A percentile compares a stretch with the other conserved stretches of the same genome.
Conservation (phyloP, 2,888 invertebrate species). For the Xanthia icteritia region DNA sequence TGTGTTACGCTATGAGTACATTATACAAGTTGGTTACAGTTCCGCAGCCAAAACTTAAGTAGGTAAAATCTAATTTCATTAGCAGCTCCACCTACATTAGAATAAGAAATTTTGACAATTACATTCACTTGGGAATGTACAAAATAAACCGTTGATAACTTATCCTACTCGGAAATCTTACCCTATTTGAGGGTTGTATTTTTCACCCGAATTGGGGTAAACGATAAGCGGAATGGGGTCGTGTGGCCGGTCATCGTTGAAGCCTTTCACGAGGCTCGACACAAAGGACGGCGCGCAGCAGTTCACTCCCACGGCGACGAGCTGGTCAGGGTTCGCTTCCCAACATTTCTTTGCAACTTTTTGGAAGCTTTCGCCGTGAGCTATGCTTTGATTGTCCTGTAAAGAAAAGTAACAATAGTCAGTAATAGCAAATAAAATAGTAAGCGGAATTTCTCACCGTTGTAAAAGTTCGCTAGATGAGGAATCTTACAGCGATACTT, state of each 20-base stretch:
- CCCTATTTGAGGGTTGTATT: slow-evolving; percentile 93
- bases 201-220: slow-evolving; percentile 98
- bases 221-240: slow-evolving; percentile 94
- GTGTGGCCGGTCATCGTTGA: slow-evolving; percentile 88
- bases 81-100: slow-evolving; percentile 39
- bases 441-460: slow-evolving; percentile 8
- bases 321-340: slow-evolving; percentile 92
- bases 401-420: slow-evolving; percentile 41
- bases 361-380: slow-evolving; percentile 95
- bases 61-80: slow-evolving; percentile 29
- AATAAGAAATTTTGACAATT: slow-evolving; percentile 57
- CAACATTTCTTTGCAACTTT: slow-evolving; percentile 93
- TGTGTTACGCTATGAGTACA: slow-evolving; percentile 3
- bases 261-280: slow-evolving; percentile 83
- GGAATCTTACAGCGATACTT: slow-evolving; percentile 27
- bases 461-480: slow-evolving; percentile 52
- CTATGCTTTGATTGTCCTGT: slow-evolving; percentile 91
- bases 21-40: slow-evolving; percentile 8
- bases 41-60: slow-evolving; percentile 20
- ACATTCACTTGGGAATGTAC: slow-evolving; percentile 60
- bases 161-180: slow-evolving; percentile 80
- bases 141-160: slow-evolving; percentile 56
- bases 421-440: slow-evolving; percentile 29
- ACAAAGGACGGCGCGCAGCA: slow-evolving; percentile 92
- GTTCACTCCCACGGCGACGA: slow-evolving; percentile 97